A percentile compares a stretch with the other conserved stretches of the same genome.
phyloP scores from a whole-genome alignment of 2,113 vertebrate genomes.

The Amblyornis subalaris region DNA sequence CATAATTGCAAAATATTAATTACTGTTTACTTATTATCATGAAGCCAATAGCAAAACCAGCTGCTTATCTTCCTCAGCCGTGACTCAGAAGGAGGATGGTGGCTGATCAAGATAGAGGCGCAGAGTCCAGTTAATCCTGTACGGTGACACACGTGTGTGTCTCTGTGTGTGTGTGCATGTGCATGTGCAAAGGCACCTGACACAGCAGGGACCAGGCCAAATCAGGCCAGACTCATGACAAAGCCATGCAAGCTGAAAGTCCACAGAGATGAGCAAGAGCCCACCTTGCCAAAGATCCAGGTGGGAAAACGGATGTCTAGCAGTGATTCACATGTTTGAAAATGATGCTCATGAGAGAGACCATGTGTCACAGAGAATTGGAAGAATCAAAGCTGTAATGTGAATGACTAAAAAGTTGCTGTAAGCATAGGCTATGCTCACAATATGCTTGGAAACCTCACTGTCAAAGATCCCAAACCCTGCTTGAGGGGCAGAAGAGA shows the following conservation, averaged over 20 bases:
- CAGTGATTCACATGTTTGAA: background rate
- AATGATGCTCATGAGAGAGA: background rate
- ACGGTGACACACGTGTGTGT: background rate
- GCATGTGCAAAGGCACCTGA: background rate
- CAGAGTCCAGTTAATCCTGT: background rate
- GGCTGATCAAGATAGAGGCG: background rate
- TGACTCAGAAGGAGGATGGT: slow-evolving; percentile 13
- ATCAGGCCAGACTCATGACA: background rate
- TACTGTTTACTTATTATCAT: slow-evolving; percentile 9
- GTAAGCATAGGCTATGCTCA: background rate
- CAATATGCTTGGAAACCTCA: background rate
- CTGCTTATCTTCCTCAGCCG: background rate
- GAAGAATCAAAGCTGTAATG: background rate
- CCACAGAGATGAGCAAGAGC: background rate
- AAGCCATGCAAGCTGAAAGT: background rate
- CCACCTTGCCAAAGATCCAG: background rate
- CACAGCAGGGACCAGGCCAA: background rate
- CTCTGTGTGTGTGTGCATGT: background rate
- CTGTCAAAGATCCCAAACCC: background rate
- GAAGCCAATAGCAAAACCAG: background rate
- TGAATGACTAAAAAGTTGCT: background rate
- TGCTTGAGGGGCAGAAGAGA: background rate
- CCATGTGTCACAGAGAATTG: background rate
- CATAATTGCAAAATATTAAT: slow-evolving; percentile 39
- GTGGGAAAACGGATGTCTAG: background rate